Evolutionary conservation across 1,140 invertebrate genomes (phyloP), one percentile per base, ranked within the genome.

Genomic region (Micrasema longulum): DNA sequence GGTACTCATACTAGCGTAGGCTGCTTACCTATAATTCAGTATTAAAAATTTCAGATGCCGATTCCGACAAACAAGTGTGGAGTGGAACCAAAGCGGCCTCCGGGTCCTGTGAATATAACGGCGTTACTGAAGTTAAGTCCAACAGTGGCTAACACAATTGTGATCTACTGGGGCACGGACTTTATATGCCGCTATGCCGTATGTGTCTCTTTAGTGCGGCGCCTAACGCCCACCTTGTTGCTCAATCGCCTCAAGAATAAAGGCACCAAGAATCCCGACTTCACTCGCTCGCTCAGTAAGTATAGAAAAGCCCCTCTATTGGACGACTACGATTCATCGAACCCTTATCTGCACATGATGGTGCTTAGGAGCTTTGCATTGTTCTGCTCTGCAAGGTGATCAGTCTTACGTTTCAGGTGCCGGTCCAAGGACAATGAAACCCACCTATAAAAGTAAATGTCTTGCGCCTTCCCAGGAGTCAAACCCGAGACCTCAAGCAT

Each of bases 1-100:
- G n/a, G n/a, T n/a, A n/a, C n/a, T n/a, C n/a, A n/a, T n/a, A n/a
- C n/a, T n/a, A n/a, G n/a, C n/a, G n/a, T n/a, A n/a, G n/a, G n/a
- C n/a, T n/a, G n/a, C n/a, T n/a, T n/a, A n/a, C n/a, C n/a, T n/a
- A n/a, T n/a, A n/a, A n/a, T n/a, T n/a, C n/a, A n/a, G n/a, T n/a
- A n/a, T n/a, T n/a, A n/a, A n/a, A n/a, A n/a, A 60, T 74, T 81
- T 65, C 80, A 95, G 93, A 96, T 95, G 87, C 94, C 95, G 47
- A 95, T 97, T 82, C 95, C 95, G 50, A 97, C 94, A 72, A 97
- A 95, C 82, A 96, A 96, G 83, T 94, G 94, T 10, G 94, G 94
- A 72, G 93, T 95, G 36, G 96, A 98, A 83, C 92, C 95, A 38
- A 97, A 97, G 83, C 87, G 96, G 66, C 95, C 95, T 35, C 93